A percentile compares a stretch with the other conserved stretches of the same genome.
Evolutionary conservation across 2,888 invertebrate species (phyloP).

Genomic region (Apocheima hispidaria): DNA sequence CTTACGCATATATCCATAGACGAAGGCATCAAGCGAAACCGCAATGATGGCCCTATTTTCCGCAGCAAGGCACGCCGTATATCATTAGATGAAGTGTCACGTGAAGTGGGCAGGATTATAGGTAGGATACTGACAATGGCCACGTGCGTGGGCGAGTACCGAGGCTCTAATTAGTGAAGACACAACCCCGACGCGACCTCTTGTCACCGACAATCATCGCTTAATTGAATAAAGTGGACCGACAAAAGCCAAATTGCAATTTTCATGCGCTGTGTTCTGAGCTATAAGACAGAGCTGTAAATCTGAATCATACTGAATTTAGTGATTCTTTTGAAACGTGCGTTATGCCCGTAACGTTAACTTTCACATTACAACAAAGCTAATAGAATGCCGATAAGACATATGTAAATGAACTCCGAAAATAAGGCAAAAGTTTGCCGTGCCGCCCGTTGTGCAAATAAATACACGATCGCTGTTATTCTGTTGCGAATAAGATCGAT

Average conservation of each 20-base stretch:
- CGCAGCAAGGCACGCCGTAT: constrained; percentile 31
- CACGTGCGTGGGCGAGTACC: constrained; percentile 77
- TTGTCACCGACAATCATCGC: constrained; percentile 77
- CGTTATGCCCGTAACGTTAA: background rate
- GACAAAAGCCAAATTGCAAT: constrained; percentile 69
- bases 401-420: constrained; percentile 61
- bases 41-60: constrained; percentile 39
- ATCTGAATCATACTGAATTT: constrained; percentile 19
- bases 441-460: constrained; percentile 68
- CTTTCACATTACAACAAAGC: constrained; percentile 14
- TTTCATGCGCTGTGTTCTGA: constrained; percentile 58
- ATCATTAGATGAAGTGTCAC: constrained; percentile 43
- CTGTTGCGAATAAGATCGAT: constrained; percentile 78
- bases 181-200: constrained; percentile 81
- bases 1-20: too few relatives aligned
- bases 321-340: background rate
- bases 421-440: constrained; percentile 62
- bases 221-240: constrained; percentile 81
- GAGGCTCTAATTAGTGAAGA: constrained; percentile 76
- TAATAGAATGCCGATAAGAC: constrained; percentile 42
- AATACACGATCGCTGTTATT: constrained; percentile 71
- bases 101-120: constrained; percentile 53
- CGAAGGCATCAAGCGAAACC: constrained; percentile 13
- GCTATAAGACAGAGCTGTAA: constrained; percentile 30
- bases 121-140: constrained; percentile 57